Evolutionary conservation across 2,113 vertebrate genomes (phyloP), one percentile per base, ranked within the genome.

Genomic region (Martes martes): DNA sequence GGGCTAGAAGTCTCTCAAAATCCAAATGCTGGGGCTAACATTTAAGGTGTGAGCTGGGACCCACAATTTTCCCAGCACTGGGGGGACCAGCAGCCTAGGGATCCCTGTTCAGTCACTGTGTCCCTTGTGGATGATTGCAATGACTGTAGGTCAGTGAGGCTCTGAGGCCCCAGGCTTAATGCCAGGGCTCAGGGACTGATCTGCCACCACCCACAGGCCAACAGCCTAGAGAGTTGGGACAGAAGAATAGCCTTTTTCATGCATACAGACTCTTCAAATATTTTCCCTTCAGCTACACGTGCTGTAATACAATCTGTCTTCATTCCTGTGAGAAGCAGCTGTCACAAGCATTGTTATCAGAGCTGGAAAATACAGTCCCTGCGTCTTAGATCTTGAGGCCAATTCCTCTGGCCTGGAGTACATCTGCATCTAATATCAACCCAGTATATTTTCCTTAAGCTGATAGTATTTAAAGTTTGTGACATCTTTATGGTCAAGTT

Each of bases 391-490:
- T n/a, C 76, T 57, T 69, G 47, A 87, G 26, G 11, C 61, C 74
- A 45, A 91, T 15, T 80, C 28, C 23, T 89, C 50, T 52, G 24
- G 7, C 61, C 55, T 87, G 14, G 8, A 93, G 59, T 84, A 71
- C n/a, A 81, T 67, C 74, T 71, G 65, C 14, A 52, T 87, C 89
- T 86, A 45, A 67, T 9, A 67, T 79, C 85, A 94, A 74, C 28
- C 50, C 11, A 6, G 19, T 47, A 0, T 76, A 11, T 92, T 81
- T 92, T 59, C 63, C 71, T 96, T 92, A 92, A 94, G 74, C 55
- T n/a, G 52, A 61, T 36, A 24, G 18, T 81, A 61, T 89, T 74
- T 88, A 80, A 81, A 80, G 18, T 76, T 31, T 69, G 21, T 80
- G 94, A 85, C 31, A 2, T 36, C 42, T 87, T 19, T 79, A 42